Percentiles rank a stretch among this genome's conserved stretches.
Conservation (phyloP, 2,797 vertebrate species). For the Cryptoprocta ferox region DNA sequence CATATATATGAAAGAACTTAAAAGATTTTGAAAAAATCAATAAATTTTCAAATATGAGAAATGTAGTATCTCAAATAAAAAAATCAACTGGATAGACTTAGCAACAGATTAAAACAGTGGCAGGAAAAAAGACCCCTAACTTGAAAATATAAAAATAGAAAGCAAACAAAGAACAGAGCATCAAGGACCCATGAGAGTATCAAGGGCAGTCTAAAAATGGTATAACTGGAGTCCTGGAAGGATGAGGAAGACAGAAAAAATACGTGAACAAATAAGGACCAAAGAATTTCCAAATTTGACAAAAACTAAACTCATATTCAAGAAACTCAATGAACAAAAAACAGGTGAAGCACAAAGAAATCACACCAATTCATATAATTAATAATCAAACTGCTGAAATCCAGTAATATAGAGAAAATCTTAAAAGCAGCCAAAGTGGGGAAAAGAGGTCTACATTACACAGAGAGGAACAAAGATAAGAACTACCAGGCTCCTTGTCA, state of each 20-base stretch:
- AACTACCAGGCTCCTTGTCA: not conserved
- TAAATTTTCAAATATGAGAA: constrained; percentile 32
- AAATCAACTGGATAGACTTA: not conserved
- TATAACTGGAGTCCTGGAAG: not conserved
- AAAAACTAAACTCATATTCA: constrained; percentile 25
- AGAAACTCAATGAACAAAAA: constrained; percentile 26
- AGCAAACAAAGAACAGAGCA: not conserved
- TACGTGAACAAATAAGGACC: not conserved
- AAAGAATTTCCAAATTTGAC: not conserved
- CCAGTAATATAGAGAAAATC: not conserved
- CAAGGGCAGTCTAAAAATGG: not conserved
- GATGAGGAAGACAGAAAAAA: not conserved
- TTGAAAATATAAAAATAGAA: constrained; percentile 25
- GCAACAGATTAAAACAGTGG: not conserved
- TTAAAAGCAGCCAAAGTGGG: not conserved
- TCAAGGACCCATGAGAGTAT: not conserved
- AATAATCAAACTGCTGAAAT: not conserved
- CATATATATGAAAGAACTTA: not conserved
- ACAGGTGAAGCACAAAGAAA: not conserved
- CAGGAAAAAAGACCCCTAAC: not conserved
- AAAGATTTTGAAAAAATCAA: not conserved
- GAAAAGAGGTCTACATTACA: not conserved
- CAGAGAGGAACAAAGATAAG: not conserved
- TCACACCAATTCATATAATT: not conserved
- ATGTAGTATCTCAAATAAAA: not conserved